Evolutionary conservation across 2,113 vertebrate species (phyloP).

Genomic region (Tor tambroides): DNA sequence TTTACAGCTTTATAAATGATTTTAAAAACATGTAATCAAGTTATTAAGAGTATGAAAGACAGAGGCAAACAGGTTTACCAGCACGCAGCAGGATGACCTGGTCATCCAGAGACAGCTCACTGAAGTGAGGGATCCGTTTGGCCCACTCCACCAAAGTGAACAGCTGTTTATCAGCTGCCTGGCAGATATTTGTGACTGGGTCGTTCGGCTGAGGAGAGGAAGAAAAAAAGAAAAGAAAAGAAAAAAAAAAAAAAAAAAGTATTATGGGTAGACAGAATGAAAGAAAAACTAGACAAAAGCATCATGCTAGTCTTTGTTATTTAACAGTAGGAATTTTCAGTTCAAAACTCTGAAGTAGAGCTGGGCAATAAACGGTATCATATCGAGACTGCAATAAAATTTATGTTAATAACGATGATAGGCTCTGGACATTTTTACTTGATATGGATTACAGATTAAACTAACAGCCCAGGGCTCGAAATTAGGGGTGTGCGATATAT

Average conservation of each 20-base stretch:
- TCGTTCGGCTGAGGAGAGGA: slow-evolving; percentile 83
- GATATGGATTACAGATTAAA: no score
- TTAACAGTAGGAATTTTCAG: neutral
- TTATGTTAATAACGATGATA: no score
- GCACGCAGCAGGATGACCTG: slow-evolving; percentile 91
- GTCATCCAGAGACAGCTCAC: slow-evolving; percentile 88
- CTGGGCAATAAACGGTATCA: no score
- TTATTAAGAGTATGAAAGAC: neutral
- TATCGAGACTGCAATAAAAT: no score
- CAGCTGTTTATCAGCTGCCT: slow-evolving; percentile 93
- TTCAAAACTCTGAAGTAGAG: neutral
- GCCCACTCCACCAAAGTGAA: slow-evolving; percentile 95
- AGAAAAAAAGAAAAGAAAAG: neutral
- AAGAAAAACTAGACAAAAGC: no score
- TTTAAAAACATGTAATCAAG: neutral
- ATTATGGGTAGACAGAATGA: neutral
- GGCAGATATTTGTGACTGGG: slow-evolving; percentile 93
- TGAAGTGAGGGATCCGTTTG: slow-evolving; percentile 92
- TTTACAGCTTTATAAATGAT: neutral
- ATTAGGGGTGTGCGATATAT: no score
- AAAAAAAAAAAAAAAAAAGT: no score
- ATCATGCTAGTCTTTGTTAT: no score
- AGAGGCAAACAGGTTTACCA: slow-evolving; percentile 67
- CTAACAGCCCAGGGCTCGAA: no score
- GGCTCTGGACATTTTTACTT: no score